phyloP scores from a whole-genome alignment of 1,140 invertebrate genomes.

The Vanessa atalanta region DNA sequence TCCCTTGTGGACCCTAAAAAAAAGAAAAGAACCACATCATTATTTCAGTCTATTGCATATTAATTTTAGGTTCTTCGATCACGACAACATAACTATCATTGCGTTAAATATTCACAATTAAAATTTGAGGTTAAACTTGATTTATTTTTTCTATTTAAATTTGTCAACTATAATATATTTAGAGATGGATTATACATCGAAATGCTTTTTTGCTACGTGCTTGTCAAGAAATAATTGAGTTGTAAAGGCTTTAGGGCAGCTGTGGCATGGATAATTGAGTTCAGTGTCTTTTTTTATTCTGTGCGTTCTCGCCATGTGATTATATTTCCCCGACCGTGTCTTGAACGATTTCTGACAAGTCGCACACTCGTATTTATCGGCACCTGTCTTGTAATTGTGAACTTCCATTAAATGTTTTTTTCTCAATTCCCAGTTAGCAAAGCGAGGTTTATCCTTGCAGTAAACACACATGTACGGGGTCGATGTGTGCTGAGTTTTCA shows the following conservation, averaged over 20 bases:
- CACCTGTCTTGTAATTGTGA: conserved; percentile 67
- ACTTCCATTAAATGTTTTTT: conserved; percentile 71
- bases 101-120: too few relatives aligned
- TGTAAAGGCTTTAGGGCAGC: conserved; percentile 68
- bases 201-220: conserved; percentile 72
- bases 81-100: not conserved
- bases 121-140: too few relatives aligned
- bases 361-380: conserved; percentile 68
- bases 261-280: conserved; percentile 63
- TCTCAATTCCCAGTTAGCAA: conserved; percentile 68
- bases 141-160: not conserved
- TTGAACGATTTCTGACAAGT: conserved; percentile 71
- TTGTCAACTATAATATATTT: not conserved
- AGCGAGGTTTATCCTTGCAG: conserved; percentile 70
- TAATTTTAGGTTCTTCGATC: conserved; percentile 17
- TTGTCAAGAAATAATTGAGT: conserved; percentile 73
- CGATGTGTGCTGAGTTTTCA: conserved; percentile 71
- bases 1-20: conserved; percentile 73
- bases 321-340: conserved; percentile 72
- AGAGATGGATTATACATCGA: conserved; percentile 36
- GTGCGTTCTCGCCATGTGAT: conserved; percentile 71
- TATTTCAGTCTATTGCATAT: conserved; percentile 58
- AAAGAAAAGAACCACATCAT: conserved; percentile 73
- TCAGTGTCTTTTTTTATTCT: conserved; percentile 66
- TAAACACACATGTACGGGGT: conserved; percentile 68